Base-by-base conservation (phyloP, 64 coral and sea anemone genomes). In the Dendrophyllia cribrosa region DNA sequence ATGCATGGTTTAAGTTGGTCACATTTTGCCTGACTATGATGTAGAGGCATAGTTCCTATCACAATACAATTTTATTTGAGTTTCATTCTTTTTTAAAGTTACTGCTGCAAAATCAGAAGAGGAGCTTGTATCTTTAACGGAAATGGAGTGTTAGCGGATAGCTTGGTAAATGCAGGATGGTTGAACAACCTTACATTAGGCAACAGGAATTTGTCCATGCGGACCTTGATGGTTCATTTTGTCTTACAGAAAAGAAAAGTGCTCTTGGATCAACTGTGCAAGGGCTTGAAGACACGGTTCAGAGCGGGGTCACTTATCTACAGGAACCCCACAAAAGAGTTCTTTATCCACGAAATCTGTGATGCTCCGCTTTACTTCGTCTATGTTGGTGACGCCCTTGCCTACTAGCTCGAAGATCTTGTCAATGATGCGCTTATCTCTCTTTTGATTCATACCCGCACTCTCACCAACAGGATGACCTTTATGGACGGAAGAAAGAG, bases 261-360 rank as follows among this genome's bases (percentile, higher is more conserved):
- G 75, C 56, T 59, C 23, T 24, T 90, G 46, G 75, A 79, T 70
- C 74, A 90, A 55, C 68, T 79, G 45, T 76, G 70, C 52, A 90
- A 90, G 60, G 88, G 88, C 75, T 76, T 90, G 20, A 75, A 79
- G 46, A 68, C 88, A 75, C 87, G n/a, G n/a, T n/a, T n/a, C n/a
- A n/a, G n/a, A n/a, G n/a, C n/a, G n/a, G n/a, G n/a, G n/a, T n/a
- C n/a, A n/a, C n/a, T n/a, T n/a, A n/a, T n/a, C n/a, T n/a, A n/a
- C n/a, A n/a, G n/a, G n/a, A n/a, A n/a, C n/a, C n/a, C n/a, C n/a
- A n/a, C n/a, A n/a, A n/a, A n/a, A n/a, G n/a, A n/a, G n/a, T n/a
- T n/a, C n/a, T n/a, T n/a, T n/a, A n/a, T n/a, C n/a, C n/a, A n/a
- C n/a, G n/a, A n/a, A n/a, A n/a, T n/a, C n/a, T n/a, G n/a, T n/a